A percentile compares a stretch with the other conserved stretches of the same genome.
Evolutionary conservation across 2,113 vertebrate species (phyloP).

Genomic region (Cololabis saira): DNA sequence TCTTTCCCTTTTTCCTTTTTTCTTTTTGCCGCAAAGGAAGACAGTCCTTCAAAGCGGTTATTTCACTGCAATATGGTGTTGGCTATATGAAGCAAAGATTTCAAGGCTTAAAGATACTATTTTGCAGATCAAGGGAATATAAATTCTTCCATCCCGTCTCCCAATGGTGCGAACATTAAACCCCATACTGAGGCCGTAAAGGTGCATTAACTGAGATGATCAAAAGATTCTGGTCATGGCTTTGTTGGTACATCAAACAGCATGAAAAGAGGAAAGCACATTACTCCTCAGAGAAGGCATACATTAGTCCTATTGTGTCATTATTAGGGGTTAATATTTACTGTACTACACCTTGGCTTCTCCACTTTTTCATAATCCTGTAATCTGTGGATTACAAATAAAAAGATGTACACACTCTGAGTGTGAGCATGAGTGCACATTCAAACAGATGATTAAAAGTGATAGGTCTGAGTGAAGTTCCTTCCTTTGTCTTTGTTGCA

Average conservation of each 20-base stretch:
- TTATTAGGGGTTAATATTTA: constrained; percentile 70
- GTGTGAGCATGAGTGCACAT: constrained; percentile 28
- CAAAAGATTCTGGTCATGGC: constrained; percentile 55
- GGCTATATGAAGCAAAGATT: constrained; percentile 32
- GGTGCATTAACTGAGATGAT: constrained; percentile 55
- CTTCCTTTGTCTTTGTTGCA: constrained; percentile 48
- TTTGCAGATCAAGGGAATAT: constrained; percentile 14
- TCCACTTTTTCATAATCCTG: constrained; percentile 32
- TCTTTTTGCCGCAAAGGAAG: constrained; percentile 22
- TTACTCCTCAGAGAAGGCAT: constrained; percentile 28
- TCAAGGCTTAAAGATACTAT: constrained; percentile 27
- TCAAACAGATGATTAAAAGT: constrained; percentile 66
- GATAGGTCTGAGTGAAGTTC: constrained; percentile 36
- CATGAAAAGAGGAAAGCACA: constrained; percentile 25
- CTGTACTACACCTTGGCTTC: constrained; percentile 42
- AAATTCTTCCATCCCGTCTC: constrained; percentile 18
- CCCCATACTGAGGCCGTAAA: constrained; percentile 14
- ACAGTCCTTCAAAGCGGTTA: constrained; percentile 24
- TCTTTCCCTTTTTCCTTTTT: constrained; percentile 7
- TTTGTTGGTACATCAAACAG: constrained; percentile 60
- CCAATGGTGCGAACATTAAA: constrained; percentile 28
- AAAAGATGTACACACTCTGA: constrained; percentile 21
- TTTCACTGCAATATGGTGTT: constrained; percentile 17
- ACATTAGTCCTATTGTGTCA: constrained; percentile 36
- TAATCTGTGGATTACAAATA: constrained; percentile 41